Percentiles rank a stretch among this genome's conserved stretches.
These are phyloP conservation scores for Atrichornis clamosus DNA, from an alignment of 2,113 vertebrate genomes.

Conservation along the genomic window DNA sequence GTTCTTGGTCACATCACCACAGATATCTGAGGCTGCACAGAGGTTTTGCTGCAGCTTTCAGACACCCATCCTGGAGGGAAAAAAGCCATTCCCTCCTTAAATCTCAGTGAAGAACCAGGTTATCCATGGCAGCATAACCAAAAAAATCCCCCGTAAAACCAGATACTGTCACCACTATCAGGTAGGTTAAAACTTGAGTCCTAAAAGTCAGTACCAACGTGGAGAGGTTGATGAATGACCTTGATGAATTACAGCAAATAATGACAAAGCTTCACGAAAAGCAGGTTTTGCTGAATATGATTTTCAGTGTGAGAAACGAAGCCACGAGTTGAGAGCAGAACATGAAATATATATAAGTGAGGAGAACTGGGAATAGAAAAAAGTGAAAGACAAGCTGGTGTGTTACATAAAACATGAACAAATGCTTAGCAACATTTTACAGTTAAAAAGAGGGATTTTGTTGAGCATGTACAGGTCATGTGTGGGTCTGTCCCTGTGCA, in stretches of 20 bases:
- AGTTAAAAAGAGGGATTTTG: background rate
- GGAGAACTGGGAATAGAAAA: background rate
- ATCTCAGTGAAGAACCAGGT: background rate
- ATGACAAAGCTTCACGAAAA: background rate
- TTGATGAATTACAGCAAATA: background rate
- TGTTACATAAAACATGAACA: slow-evolving; percentile 37
- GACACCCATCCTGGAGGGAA: too few relatives aligned
- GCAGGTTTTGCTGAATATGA: background rate
- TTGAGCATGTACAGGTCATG: background rate
- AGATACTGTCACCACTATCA: background rate
- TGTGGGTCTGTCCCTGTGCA: background rate
- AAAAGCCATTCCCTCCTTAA: background rate
- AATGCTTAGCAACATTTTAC: background rate
- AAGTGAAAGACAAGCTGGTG: background rate
- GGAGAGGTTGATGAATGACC: background rate
- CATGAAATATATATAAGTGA: slow-evolving; percentile 27
- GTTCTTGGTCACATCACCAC: background rate
- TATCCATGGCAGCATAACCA: background rate
- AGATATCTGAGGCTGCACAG: background rate
- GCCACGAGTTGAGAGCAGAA: background rate
- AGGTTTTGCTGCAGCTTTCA: background rate
- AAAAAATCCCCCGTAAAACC: background rate
- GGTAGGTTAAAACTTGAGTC: background rate
- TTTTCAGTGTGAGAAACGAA: background rate
- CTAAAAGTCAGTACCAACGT: background rate